These are phyloP conservation scores for Aleiodes leptofemur DNA, from an alignment of 2,888 invertebrate species.

Conservation along the genomic window DNA sequence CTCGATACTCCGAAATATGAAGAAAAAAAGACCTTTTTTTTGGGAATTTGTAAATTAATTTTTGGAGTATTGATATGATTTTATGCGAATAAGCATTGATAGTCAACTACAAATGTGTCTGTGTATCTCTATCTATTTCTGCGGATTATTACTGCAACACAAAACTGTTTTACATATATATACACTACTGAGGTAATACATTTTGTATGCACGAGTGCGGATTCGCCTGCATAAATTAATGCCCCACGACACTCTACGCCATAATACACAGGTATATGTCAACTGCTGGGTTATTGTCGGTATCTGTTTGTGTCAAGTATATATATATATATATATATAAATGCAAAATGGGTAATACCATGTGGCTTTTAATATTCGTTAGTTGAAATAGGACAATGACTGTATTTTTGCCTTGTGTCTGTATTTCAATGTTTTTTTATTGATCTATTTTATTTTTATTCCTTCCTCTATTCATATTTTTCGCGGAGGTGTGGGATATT, in stretches of 20 bases:
- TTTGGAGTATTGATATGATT: not conserved
- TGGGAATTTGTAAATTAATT: too few species aligned
- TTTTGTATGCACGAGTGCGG: conserved; percentile 35
- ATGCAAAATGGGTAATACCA: conserved; percentile 1
- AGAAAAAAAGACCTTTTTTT: too few species aligned
- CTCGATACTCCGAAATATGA: too few species aligned
- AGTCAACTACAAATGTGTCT: conserved; percentile 6
- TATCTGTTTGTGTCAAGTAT: conserved; percentile 16
- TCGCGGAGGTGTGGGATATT: not conserved
- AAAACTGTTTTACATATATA: conserved; percentile 15
- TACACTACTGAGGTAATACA: not conserved
- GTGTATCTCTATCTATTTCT: conserved; percentile 13
- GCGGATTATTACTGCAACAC: conserved; percentile 24
- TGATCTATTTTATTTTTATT: conserved; percentile 4
- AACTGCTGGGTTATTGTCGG: conserved; percentile 27
- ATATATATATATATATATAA: too few species aligned
- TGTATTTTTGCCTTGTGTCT: not conserved
- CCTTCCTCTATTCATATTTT: not conserved
- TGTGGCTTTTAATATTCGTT: conserved; percentile 14
- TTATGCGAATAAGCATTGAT: not conserved
- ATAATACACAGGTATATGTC: conserved; percentile 18
- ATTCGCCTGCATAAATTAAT: conserved; percentile 38
- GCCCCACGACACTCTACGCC: conserved; percentile 12
- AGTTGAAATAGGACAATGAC: conserved; percentile 2
- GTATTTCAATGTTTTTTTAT: not conserved